Evolutionary conservation across 2,797 vertebrate species (phyloP).

Genomic region (Muraenolepis orangiensis): DNA sequence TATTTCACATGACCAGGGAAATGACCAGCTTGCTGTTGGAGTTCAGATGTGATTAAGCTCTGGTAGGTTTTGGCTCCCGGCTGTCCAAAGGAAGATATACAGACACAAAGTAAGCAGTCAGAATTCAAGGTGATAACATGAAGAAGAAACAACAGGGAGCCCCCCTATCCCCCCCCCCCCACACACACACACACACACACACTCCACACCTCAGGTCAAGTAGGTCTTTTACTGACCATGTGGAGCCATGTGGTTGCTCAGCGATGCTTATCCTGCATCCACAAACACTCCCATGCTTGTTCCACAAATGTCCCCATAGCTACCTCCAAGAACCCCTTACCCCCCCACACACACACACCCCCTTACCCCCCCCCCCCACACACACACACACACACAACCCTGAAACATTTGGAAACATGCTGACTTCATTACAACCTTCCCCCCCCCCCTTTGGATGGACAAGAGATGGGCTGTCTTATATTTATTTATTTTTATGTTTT

Average conservation of each 20-base stretch:
- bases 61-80: background rate
- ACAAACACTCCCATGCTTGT: constrained; percentile 46
- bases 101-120: background rate
- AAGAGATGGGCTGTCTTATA: constrained; percentile 28
- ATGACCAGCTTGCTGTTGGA: background rate
- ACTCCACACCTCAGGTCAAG: background rate
- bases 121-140: background rate
- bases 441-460: constrained; percentile 55
- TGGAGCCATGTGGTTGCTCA: constrained; percentile 35
- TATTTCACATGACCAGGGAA: background rate
- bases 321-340: constrained; percentile 35
- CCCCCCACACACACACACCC: no score
- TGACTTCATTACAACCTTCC: constrained; percentile 67
- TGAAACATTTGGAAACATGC: constrained; percentile 60
- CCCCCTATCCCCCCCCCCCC: no score
- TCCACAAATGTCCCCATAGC: background rate
- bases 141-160: background rate
- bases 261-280: constrained; percentile 42
- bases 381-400: no score
- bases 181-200: background rate
- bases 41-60: background rate
- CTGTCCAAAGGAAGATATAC: background rate
- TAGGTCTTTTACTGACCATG: constrained; percentile 2
- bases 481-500: background rate
- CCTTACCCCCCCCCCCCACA: constrained; percentile 44